phyloP scores from a whole-genome alignment of 2,888 invertebrate genomes.

The Caenorhabditis sp. region DNA sequence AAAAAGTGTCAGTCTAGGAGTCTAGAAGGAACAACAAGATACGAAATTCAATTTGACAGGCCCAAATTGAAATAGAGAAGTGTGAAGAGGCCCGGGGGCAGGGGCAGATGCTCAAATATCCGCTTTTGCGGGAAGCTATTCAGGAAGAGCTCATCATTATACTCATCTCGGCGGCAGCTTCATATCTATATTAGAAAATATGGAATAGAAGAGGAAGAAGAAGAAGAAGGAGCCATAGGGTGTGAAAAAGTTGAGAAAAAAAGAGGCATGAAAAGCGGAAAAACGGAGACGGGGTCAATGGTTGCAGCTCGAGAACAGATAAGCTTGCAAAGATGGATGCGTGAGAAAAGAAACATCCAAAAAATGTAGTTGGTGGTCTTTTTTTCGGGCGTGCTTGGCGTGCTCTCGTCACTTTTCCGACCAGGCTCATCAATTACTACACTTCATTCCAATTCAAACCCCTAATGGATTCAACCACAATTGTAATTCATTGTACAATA shows the following conservation, averaged over 20 bases:
- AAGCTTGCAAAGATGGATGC: constrained; percentile 49
- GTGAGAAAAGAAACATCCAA: constrained; percentile 40
- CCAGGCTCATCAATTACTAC: constrained; percentile 40
- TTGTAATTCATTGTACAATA: constrained; percentile 45
- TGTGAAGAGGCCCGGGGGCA: constrained; percentile 51
- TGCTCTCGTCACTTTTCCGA: constrained; percentile 28
- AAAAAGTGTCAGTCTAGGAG: constrained; percentile 12
- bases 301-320: constrained; percentile 51
- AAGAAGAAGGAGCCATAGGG: constrained; percentile 8
- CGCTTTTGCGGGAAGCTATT: constrained; percentile 59
- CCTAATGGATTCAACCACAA: constrained; percentile 6
- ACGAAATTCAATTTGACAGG: constrained; percentile 53
- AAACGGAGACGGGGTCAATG: constrained; percentile 46
- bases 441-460: constrained; percentile 31
- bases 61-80: constrained; percentile 55
- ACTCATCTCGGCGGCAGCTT: constrained; percentile 51
- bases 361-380: constrained; percentile 51
- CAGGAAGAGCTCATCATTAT: constrained; percentile 53
- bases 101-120: constrained; percentile 62
- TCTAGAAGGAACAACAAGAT: constrained; percentile 49
- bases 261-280: constrained; percentile 20
- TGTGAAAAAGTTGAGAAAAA: constrained; percentile 38
- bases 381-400: constrained; percentile 35
- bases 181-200: constrained; percentile 52
- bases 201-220: constrained; percentile 15